Base-by-base conservation (phyloP, 2,888 invertebrate species). In the Sarcophaga variegata region DNA sequence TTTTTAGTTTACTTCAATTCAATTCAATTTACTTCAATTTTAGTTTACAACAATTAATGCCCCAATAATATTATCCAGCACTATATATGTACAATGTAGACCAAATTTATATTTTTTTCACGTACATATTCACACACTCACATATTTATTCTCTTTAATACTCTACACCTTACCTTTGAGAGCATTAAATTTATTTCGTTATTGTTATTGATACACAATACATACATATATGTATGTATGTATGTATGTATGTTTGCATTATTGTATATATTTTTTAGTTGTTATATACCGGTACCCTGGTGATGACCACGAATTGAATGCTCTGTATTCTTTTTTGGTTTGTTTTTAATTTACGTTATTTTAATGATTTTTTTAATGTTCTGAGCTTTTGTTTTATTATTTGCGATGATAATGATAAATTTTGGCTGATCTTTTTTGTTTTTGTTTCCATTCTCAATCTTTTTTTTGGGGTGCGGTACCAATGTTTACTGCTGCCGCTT, bases 401-500 rank as follows among this genome's bases (percentile, higher is more conserved):
- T 79, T 79, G 69, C 22, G 63, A 83, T 67, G 69, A 63, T 83
- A 75, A 83, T 79, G 63, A 74, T 78, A 72, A 27, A 22, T 64
- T 64, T 83, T 70, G n/a, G 67, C 69, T 72, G 67, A 67, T 62
- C 12, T 37, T 66, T 71, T 67, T 59, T 75, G 49, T 71, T 67
- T 67, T 74, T 62, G 54, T 66, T 67, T 75, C 37, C 37, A 37
- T 37, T 37, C 37, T 37, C 27, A 78, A 59, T 64, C 25, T 71
- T 77, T 76, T 69, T 71, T 77, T 76, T 76, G 71, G 78, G 78
- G 83, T 79, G 83, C 78, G 83, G 78, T 74, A 74, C 60, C 82
- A 83, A 78, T 78, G 66, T 64, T 81, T 81, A 45, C 66, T 77
- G 76, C 82, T 71, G 82, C 77, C 47, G 77, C 77, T 82, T 77